Base-by-base conservation (phyloP, 35 echinoderm and acorn worm species). In the Apostichopus parvimensis region DNA sequence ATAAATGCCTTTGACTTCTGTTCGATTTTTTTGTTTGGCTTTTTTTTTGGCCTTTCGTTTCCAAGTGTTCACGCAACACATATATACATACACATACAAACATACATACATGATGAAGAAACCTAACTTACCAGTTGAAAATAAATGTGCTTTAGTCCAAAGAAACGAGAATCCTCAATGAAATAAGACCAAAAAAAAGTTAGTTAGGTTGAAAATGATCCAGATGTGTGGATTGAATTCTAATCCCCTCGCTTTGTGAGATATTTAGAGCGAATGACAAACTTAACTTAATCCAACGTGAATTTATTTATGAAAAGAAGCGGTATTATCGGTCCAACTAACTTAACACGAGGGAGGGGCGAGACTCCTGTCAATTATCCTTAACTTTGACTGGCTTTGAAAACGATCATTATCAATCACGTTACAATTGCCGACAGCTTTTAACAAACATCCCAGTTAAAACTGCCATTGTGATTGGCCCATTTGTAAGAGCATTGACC, bases 221-320 rank as follows among this genome's bases (percentile, higher is more conserved):
- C 71, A 1, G 6, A 68, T 17, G 71, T 73, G 1, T 75, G 71
- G 71, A 75, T 75, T 75, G 15, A 20, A 75, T 61, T 61, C 58
- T 61, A 75, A 75, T 75, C 71, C 52, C 81, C 81, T 84, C 17
- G 18, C 8, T 59, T 14, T 54, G 81, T 25, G 57, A 84, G 55
- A 25, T 84, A 84, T 84, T 56, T 84, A 58, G 55, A 56, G 20
- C 81, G 14, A 58, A 59, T 84, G 81, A 84, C 81, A 56, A 58
- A 59, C 81, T 58, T 58, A 58, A 55, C 57, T 58, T 23, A 59
- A 84, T 84, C 57, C 81, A 84, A 23, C 56, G 57, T 58, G n/a
- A 55, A 84, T 84, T 84, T 84, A 84, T 84, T 45, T 56, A 62
- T 84, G 54, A 56, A 56, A 56, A 56, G 54, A 84, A 84, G 25